Conservation (phyloP, 2,888 invertebrate species). For the Yponomeuta cagnagella region DNA sequence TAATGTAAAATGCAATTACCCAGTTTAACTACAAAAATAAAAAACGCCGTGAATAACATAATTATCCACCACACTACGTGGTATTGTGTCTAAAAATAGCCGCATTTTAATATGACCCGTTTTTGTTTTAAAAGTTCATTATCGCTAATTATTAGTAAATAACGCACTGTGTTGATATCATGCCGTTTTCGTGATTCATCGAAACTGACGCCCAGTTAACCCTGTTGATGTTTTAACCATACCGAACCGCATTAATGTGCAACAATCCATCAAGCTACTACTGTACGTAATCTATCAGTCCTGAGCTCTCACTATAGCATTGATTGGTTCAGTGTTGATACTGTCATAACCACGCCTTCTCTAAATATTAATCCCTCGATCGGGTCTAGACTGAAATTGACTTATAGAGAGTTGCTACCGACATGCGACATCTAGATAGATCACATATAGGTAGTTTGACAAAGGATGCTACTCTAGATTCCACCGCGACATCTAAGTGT, state of each 20-base stretch:
- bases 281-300: not conserved
- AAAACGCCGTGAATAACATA: too few relatives aligned
- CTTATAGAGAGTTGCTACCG: not conserved
- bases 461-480: not conserved
- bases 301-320: not conserved
- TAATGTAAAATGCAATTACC: too few relatives aligned
- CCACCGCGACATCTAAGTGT: not conserved
- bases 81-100: too few relatives aligned
- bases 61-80: too few relatives aligned
- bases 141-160: too few relatives aligned
- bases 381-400: not conserved
- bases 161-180: too few relatives aligned
- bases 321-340: not conserved
- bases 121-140: too few relatives aligned
- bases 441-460: not conserved
- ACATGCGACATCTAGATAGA: not conserved
- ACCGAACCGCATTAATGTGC: not conserved
- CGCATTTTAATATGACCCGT: too few relatives aligned
- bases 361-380: not conserved
- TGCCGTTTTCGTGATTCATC: too few relatives aligned
- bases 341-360: not conserved
- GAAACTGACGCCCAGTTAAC: not conserved
- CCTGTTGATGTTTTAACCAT: not conserved
- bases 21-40: too few relatives aligned
- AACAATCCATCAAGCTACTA: not conserved